Conservation (phyloP, 2,888 invertebrate genomes). For the Sinotaia quadrata region DNA sequence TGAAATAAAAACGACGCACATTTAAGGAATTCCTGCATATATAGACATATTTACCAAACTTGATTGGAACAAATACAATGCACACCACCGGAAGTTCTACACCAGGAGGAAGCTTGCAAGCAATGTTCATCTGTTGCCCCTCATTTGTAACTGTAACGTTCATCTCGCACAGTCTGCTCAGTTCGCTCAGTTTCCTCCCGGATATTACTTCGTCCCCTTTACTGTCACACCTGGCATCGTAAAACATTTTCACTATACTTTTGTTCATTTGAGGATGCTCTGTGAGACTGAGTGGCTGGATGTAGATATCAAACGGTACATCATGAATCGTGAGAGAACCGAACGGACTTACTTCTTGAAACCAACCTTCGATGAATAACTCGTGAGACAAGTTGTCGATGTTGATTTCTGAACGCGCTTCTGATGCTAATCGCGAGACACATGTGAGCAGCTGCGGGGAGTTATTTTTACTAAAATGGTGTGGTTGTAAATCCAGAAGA, state of each 20-base stretch:
- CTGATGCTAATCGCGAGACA: too few relatives aligned
- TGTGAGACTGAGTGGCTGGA: conserved; percentile 15
- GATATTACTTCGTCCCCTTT: neutral
- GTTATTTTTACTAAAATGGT: too few relatives aligned
- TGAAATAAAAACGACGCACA: too few relatives aligned
- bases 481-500: too few relatives aligned
- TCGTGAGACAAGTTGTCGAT: neutral
- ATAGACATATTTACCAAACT: conserved; percentile 17
- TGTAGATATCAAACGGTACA: conserved; percentile 18
- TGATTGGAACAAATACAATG: conserved; percentile 13
- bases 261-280: conserved; percentile 18
- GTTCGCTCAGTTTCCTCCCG: conserved; percentile 13
- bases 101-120: conserved; percentile 17
- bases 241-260: conserved; percentile 16
- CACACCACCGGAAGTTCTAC: conserved; percentile 18
- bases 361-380: conserved; percentile 19
- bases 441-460: too few relatives aligned
- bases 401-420: neutral
- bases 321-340: conserved; percentile 13
- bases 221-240: neutral
- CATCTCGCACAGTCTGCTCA: conserved; percentile 17
- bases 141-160: neutral
- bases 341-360: conserved; percentile 9
- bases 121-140: conserved; percentile 1
- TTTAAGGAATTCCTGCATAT: too few relatives aligned